Evolutionary conservation across 53 echinoderm and acorn worm species (phyloP), one percentile per base, ranked within the genome.

Genomic region (Arbacia lixula): DNA sequence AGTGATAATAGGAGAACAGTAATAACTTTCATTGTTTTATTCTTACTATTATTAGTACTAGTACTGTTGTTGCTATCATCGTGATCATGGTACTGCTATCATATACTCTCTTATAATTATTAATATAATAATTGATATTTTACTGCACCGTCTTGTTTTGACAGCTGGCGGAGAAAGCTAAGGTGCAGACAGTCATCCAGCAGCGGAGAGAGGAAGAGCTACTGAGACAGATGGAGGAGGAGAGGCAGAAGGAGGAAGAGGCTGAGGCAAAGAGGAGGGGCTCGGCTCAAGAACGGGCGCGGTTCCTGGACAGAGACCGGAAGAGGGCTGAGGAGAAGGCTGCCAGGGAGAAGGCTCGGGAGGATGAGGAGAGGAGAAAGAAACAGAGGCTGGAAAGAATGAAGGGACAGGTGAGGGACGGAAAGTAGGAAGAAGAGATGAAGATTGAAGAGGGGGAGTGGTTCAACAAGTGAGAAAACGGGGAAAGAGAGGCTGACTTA

Each of bases 401-500:
- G 68, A 97, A 97, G 68, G 90, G 88, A 63, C 90, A 92, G 94
- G 97, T 97, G 35, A 81, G 83, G n/a, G n/a, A n/a, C n/a, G n/a
- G n/a, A n/a, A n/a, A n/a, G n/a, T n/a, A n/a, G n/a, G n/a, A n/a
- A n/a, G n/a, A n/a, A n/a, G n/a, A n/a, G n/a, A n/a, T n/a, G n/a
- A n/a, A n/a, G n/a, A n/a, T n/a, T n/a, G n/a, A n/a, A n/a, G n/a
- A n/a, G n/a, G n/a, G n/a, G n/a, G n/a, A n/a, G n/a, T n/a, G n/a
- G n/a, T n/a, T n/a, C n/a, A n/a, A n/a, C n/a, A n/a, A n/a, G n/a
- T n/a, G n/a, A n/a, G n/a, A n/a, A n/a, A n/a, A n/a, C n/a, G n/a
- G n/a, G n/a, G n/a, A n/a, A n/a, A n/a, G n/a, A n/a, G n/a, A n/a
- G n/a, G n/a, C n/a, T n/a, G n/a, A n/a, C n/a, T n/a, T n/a, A n/a